These are phyloP conservation scores for Acanthurus leucopareius DNA, from an alignment of 2,797 vertebrate species.

Conservation along the genomic window DNA sequence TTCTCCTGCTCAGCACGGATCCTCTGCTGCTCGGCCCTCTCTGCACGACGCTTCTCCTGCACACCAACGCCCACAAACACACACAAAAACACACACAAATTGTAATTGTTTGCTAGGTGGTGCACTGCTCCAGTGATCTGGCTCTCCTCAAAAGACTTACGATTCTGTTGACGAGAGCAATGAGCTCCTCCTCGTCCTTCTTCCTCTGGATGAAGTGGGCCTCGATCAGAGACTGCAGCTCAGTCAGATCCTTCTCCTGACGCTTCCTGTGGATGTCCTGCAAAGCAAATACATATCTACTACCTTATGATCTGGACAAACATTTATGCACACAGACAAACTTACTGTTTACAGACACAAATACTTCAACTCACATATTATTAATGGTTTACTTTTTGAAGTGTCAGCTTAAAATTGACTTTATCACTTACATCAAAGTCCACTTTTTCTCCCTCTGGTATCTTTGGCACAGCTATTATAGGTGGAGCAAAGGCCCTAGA, in stretches of 20 bases:
- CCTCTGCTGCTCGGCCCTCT: slow-evolving; percentile 84
- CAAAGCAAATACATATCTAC: slow-evolving; percentile 5
- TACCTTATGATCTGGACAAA: background rate
- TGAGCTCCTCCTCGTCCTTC: slow-evolving; percentile 83
- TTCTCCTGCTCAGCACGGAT: slow-evolving; percentile 82
- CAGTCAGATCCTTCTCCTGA: slow-evolving; percentile 83
- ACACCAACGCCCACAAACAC: slow-evolving; percentile 33
- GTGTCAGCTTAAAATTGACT: background rate
- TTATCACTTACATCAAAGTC: slow-evolving; percentile 84
- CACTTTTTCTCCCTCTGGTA: slow-evolving; percentile 84
- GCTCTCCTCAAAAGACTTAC: slow-evolving; percentile 71
- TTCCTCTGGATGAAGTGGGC: slow-evolving; percentile 85
- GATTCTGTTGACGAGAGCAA: slow-evolving; percentile 84
- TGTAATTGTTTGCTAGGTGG: slow-evolving; percentile 47
- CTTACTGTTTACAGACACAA: background rate
- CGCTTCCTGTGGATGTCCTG: slow-evolving; percentile 87
- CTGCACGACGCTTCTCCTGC: slow-evolving; percentile 85
- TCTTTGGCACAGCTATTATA: slow-evolving; percentile 80
- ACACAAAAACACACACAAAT: slow-evolving; percentile 30
- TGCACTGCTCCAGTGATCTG: slow-evolving; percentile 37
- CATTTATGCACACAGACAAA: background rate
- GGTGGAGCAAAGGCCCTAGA: slow-evolving; percentile 77
- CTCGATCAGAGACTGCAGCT: slow-evolving; percentile 84
- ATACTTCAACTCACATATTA: background rate
- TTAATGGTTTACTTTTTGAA: background rate